Base-by-base conservation (phyloP, 2,797 vertebrate species). In the Microcaecilia unicolor region DNA sequence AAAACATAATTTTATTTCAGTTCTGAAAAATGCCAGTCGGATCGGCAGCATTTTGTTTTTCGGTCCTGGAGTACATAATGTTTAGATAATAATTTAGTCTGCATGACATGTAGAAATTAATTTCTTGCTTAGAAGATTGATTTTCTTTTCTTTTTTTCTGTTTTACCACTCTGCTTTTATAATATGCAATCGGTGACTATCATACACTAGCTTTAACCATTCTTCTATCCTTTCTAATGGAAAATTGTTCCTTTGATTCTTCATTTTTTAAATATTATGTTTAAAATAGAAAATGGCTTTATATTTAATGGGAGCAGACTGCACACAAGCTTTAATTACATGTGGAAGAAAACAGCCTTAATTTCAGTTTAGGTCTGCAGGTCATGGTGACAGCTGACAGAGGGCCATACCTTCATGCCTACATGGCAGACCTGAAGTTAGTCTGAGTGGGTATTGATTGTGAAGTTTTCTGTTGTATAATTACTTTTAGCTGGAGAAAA, bases 381-480 rank as follows among this genome's bases (percentile, higher is more conserved):
- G 31, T 30, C 37, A 72, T 58, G 27, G 41, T 80, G 82, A 83
- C 80, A 79, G 72, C 72, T 82, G 79, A 81, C 50, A 31, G 55
- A 75, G 66, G 50, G 34, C 31, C 47, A 41, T 70, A 66, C 43
- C 28, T 53, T 68, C 44, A 37, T 46, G 30, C 50, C 63, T 59
- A 15, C 40, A 35, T 28, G 37, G 48, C 67, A 59, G 67, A 80
- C 69, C 78, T 72, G 80, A 83, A 84, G 82, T 84, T 83, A 76
- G 77, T 78, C 78, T 41, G 58, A 85, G 74, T 67, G 49, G 44
- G 59, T 88, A 97, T 95, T 74, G 93, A 95, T 89, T 87, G 80
- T 80, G 83, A 90, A 90, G 86, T 87, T 94, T 87, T 81, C 86
- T 81, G 72, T 75, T 86, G 78, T 91, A 89, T 96, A 98, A 97